A percentile compares a stretch with the other conserved stretches of the same genome.
phyloP scores from a whole-genome alignment of 1,140 invertebrate species.

The Pachyrhynchus sulphureomaculatus region DNA sequence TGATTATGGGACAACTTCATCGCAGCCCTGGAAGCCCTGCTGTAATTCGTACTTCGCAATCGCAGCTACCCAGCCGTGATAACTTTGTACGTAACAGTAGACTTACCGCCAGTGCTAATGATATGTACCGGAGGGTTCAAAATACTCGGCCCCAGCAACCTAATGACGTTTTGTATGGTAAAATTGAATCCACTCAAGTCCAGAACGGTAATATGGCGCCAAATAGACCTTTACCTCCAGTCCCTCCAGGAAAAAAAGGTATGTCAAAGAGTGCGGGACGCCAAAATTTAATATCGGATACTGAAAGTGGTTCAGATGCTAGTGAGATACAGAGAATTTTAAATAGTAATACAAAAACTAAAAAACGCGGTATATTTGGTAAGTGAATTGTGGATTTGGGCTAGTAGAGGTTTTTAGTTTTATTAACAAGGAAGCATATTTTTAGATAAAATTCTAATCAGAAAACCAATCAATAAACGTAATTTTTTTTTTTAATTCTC shows the following conservation, averaged over 20 bases:
- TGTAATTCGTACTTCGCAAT: constrained; percentile 10
- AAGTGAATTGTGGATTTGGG: constrained; percentile 34
- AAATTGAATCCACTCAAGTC: constrained; percentile 10
- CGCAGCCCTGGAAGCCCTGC: constrained; percentile 11
- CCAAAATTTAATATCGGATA: constrained; percentile 15
- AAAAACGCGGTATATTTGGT: constrained; percentile 38
- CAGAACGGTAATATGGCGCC: constrained; percentile 19
- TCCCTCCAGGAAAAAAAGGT: constrained; percentile 31
- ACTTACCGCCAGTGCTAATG: constrained; percentile 48
- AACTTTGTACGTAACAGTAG: constrained; percentile 47
- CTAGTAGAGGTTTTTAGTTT: constrained; percentile 3
- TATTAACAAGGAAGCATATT: constrained; percentile 7
- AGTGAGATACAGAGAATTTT: constrained; percentile 65
- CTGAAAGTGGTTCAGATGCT: constrained; percentile 58
- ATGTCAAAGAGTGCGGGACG: background rate
- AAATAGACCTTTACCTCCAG: constrained; percentile 43
- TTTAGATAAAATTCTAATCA: background rate
- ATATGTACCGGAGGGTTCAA: constrained; percentile 39
- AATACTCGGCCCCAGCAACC: constrained; percentile 1
- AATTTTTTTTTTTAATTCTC: too few species aligned
- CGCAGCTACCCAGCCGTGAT: constrained; percentile 8
- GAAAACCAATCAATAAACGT: too few species aligned
- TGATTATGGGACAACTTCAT: constrained; percentile 46
- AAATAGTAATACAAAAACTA: constrained; percentile 45
- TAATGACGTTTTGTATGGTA: constrained; percentile 21